A percentile compares a stretch with the other conserved stretches of the same genome.
phyloP scores from a whole-genome alignment of 2,888 invertebrate species.

The Stenchaetothrips biformis region DNA sequence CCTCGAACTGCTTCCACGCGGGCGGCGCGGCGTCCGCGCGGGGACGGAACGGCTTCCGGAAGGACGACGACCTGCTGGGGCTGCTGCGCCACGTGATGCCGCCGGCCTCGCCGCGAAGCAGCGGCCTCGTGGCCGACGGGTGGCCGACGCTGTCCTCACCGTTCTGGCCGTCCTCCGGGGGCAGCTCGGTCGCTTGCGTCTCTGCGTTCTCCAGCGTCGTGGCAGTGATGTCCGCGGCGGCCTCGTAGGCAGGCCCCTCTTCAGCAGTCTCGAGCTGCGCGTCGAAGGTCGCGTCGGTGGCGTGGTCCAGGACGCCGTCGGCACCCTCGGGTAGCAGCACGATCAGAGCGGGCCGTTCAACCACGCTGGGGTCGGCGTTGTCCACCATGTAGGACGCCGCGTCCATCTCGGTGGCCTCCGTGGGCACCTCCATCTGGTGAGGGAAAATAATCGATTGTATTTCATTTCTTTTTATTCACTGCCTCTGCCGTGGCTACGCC shows the following conservation, averaged over 20 bases:
- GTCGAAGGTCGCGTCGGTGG: too few relatives aligned
- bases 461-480: too few relatives aligned
- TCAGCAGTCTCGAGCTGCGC: too few relatives aligned
- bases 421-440: too few relatives aligned
- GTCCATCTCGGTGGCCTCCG: too few relatives aligned
- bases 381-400: too few relatives aligned
- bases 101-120: background rate
- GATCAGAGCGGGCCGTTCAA: too few relatives aligned
- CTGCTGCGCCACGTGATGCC: background rate
- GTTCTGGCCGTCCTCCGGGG: background rate
- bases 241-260: background rate
- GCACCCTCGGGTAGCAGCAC: background rate
- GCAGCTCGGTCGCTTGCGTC: background rate
- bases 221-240: background rate
- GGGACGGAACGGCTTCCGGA: background rate
- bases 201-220: background rate
- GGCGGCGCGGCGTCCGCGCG: background rate
- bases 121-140: background rate
- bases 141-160: background rate
- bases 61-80: background rate
- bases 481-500: background rate
- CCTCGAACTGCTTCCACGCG: slow-evolving; percentile 15
- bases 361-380: too few relatives aligned
- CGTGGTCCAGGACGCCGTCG: background rate
- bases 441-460: too few relatives aligned